Conservation (phyloP, 2,113 vertebrate species). For the Chrysemys picta region DNA sequence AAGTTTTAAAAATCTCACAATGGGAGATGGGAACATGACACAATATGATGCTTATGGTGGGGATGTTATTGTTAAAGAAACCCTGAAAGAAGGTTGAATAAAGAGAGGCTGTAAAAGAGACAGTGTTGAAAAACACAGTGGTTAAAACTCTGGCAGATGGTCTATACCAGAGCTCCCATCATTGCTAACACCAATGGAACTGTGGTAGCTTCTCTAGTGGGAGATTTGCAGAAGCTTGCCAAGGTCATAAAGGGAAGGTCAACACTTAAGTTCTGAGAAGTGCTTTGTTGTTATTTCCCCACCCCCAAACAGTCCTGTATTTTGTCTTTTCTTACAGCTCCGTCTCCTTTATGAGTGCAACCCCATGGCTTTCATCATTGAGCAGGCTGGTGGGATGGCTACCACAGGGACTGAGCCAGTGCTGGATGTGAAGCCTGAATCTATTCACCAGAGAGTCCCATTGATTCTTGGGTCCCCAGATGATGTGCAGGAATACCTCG, state of each 20-base stretch:
- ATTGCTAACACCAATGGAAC: not conserved
- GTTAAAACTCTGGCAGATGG: not conserved
- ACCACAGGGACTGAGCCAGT: conserved; percentile 90
- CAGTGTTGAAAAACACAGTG: not conserved
- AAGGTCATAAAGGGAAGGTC: not conserved
- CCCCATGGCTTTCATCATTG: conserved; percentile 95
- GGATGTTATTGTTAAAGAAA: not conserved
- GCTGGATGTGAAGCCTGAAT: conserved; percentile 90
- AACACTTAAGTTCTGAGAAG: not conserved
- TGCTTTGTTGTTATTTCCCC: not conserved
- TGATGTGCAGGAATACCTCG: conserved; percentile 92
- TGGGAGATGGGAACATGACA: not conserved
- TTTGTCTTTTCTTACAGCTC: conserved; percentile 80
- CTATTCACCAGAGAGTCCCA: conserved; percentile 91
- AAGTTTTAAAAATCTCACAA: not conserved
- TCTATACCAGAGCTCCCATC: not conserved
- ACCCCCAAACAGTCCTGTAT: not conserved
- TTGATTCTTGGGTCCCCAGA: conserved; percentile 92
- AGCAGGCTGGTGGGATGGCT: conserved; percentile 94
- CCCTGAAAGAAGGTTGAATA: not conserved
- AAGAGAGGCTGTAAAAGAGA: not conserved
- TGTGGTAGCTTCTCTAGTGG: not conserved
- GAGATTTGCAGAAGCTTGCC: not conserved
- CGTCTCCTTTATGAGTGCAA: conserved; percentile 97
- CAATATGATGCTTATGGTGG: not conserved